These are phyloP conservation scores for Linepithema humile DNA, from an alignment of 1,140 invertebrate species.

Conservation along the genomic window DNA sequence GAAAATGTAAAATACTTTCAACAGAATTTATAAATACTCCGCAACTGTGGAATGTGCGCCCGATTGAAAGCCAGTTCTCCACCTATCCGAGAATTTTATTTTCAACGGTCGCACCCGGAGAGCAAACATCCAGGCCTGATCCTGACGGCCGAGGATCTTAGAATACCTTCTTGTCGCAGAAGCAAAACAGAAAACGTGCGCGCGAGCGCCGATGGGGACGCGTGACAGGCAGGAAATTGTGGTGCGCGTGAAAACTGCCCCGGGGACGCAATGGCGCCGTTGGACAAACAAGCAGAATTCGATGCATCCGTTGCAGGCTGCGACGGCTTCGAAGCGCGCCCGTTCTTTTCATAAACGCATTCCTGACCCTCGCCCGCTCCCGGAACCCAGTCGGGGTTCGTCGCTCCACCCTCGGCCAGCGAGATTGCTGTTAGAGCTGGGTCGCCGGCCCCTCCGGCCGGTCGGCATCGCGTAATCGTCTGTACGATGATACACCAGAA, in stretches of 20 bases:
- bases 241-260: conserved; percentile 25
- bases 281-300: conserved; percentile 41
- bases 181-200: background rate
- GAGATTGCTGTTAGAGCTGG: conserved; percentile 15
- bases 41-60: background rate
- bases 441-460: conserved; percentile 21
- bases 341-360: conserved; percentile 55
- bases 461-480: conserved; percentile 60
- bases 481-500: conserved; percentile 68
- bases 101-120: background rate
- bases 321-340: conserved; percentile 12
- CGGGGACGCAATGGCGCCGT: conserved; percentile 9
- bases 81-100: conserved; percentile 35
- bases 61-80: background rate
- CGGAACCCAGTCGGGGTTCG: conserved; percentile 1
- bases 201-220: background rate
- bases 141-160: background rate
- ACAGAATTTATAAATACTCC: conserved; percentile 6
- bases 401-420: conserved; percentile 55
- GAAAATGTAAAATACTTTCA: background rate
- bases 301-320: conserved; percentile 20
- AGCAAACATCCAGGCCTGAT: conserved; percentile 15
- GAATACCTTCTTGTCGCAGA: background rate
- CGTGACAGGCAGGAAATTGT: conserved; percentile 30
- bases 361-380: conserved; percentile 50